A percentile compares a stretch with the other conserved stretches of the same genome.
Evolutionary conservation across 2,888 invertebrate genomes (phyloP).

Genomic region (Drosophila suboccidentalis): DNA sequence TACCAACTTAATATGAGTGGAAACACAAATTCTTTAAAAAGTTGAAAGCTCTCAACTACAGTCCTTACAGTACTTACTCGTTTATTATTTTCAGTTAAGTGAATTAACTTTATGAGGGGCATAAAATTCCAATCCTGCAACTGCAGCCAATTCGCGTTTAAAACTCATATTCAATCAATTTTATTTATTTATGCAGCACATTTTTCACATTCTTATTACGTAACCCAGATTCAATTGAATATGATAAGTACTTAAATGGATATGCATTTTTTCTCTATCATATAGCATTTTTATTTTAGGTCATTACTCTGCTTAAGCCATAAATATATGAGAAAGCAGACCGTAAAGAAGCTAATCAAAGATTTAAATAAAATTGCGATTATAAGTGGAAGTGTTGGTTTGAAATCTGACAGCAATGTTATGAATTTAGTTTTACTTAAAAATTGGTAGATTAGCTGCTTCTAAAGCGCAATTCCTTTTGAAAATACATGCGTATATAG

Average conservation of each 20-base stretch:
- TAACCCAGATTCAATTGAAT: neutral
- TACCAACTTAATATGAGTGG: conserved; percentile 51
- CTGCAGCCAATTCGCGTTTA: neutral
- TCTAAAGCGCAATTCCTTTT: no score
- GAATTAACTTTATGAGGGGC: neutral
- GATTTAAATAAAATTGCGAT: conserved; percentile 26
- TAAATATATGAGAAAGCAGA: conserved; percentile 17
- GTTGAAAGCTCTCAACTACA: neutral
- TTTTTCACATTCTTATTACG: neutral
- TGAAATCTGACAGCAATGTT: neutral
- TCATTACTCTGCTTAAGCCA: conserved; percentile 32
- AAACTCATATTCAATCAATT: neutral
- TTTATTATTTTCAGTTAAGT: neutral
- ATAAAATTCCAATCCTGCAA: neutral
- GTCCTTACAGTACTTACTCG: neutral
- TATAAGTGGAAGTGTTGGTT: conserved; percentile 29
- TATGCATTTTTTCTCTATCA: conserved; percentile 35
- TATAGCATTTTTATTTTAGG: conserved; percentile 47
- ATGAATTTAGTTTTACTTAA: neutral
- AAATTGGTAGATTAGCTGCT: neutral
- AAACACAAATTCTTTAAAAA: conserved; percentile 2
- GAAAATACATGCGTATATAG: no score
- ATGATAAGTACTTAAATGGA: conserved; percentile 32
- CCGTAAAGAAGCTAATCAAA: neutral
- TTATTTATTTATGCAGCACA: neutral